Evolutionary conservation across 2,113 vertebrate genomes (phyloP).

Genomic region (Myiagra hebetior): DNA sequence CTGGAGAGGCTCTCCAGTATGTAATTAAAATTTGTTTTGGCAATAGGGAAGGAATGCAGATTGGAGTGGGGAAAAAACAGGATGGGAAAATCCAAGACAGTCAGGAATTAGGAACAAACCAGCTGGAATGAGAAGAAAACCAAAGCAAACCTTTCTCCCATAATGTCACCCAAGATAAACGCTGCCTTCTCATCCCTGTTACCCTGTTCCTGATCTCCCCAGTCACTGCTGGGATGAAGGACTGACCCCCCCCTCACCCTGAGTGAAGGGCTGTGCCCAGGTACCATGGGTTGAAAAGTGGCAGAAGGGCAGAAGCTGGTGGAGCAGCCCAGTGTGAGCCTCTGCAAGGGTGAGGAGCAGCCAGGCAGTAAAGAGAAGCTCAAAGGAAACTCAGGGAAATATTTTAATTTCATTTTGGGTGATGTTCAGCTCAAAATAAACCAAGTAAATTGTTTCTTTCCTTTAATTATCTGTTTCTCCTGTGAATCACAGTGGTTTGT

Average conservation of each 20-base stretch:
- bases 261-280: background rate
- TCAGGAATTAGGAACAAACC: background rate
- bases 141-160: background rate
- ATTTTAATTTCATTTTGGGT: background rate
- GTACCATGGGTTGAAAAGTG: background rate
- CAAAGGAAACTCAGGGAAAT: background rate
- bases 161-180: background rate
- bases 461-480: constrained; percentile 19
- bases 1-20: background rate
- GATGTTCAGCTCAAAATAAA: constrained; percentile 25
- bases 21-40: constrained; percentile 36
- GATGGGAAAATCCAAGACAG: background rate
- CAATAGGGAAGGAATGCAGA: background rate
- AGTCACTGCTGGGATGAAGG: background rate
- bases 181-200: background rate
- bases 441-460: constrained; percentile 22
- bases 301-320: background rate
- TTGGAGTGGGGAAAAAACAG: background rate
- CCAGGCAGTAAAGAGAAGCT: background rate
- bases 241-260: accelerated
- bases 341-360: background rate
- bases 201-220: accelerated
- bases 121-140: background rate
- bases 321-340: background rate
- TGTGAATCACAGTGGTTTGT: constrained; percentile 14